Percentiles rank a stretch among this genome's conserved stretches.
phyloP scores from a whole-genome alignment of 2,113 vertebrate species.

The Isurus oxyrinchus region DNA sequence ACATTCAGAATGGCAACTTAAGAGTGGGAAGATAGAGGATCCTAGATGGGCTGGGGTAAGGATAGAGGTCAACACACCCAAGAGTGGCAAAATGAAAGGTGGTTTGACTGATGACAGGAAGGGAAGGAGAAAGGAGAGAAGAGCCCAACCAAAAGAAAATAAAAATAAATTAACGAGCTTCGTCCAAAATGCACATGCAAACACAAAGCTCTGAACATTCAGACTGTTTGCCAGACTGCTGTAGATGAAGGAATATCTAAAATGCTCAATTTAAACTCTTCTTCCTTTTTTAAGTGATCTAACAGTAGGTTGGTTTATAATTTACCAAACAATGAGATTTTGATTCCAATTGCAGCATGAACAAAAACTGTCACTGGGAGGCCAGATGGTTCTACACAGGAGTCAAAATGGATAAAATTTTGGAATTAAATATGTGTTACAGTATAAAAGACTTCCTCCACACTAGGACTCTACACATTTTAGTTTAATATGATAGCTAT shows the following conservation, averaged over 20 bases:
- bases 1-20: background rate
- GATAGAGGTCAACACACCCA: background rate
- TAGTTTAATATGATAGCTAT: background rate
- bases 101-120: background rate
- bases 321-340: background rate
- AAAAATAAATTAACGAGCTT: background rate
- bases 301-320: background rate
- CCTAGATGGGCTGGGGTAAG: background rate
- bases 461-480: background rate
- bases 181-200: background rate
- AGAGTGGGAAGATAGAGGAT: background rate
- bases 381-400: background rate
- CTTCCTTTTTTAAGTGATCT: background rate
- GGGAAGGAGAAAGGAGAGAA: background rate
- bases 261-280: background rate
- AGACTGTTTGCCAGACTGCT: background rate
- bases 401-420: background rate
- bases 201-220: background rate
- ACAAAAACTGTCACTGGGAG: background rate
- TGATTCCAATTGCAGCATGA: background rate
- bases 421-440: background rate
- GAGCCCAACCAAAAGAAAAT: background rate
- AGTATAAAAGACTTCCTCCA: background rate
- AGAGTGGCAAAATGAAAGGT: background rate
- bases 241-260: background rate